Evolutionary conservation across 2,797 vertebrate genomes (phyloP).

Genomic region (Coccyzus lansbergi): DNA sequence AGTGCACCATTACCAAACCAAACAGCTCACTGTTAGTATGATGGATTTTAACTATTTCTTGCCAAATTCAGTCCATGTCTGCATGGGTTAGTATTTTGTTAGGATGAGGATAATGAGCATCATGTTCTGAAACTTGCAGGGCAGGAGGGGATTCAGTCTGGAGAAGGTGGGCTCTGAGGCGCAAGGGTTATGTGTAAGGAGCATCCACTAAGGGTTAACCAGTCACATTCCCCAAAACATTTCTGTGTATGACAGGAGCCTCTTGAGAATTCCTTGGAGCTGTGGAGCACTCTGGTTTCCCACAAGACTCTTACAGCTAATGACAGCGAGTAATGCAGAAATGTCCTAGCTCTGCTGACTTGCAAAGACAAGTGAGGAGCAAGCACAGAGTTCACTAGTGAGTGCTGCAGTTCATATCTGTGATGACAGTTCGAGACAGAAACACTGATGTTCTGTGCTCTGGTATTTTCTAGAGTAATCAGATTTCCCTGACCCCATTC

Average conservation of each 20-base stretch:
- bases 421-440: slow-evolving; percentile 14
- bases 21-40: background rate
- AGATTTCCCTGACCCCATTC: background rate
- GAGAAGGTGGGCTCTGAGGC: background rate
- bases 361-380: slow-evolving; percentile 30
- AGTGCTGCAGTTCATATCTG: background rate
- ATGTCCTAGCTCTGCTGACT: slow-evolving; percentile 35
- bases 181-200: background rate
- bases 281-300: background rate
- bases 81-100: background rate
- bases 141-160: background rate
- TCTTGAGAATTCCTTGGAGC: background rate
- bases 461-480: slow-evolving; percentile 12
- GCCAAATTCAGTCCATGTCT: background rate
- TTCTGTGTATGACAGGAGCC: background rate
- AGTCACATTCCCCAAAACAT: background rate
- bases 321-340: slow-evolving; percentile 10
- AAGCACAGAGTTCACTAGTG: slow-evolving; percentile 24
- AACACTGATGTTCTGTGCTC: background rate
- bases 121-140: background rate
- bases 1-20: background rate
- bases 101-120: background rate
- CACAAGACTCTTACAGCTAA: background rate
- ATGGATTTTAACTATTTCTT: background rate
- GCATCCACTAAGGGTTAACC: background rate